A percentile compares a stretch with the other conserved stretches of the same genome.
Conservation (phyloP, 2,797 vertebrate genomes). For the Phyllotis vaccarum region DNA sequence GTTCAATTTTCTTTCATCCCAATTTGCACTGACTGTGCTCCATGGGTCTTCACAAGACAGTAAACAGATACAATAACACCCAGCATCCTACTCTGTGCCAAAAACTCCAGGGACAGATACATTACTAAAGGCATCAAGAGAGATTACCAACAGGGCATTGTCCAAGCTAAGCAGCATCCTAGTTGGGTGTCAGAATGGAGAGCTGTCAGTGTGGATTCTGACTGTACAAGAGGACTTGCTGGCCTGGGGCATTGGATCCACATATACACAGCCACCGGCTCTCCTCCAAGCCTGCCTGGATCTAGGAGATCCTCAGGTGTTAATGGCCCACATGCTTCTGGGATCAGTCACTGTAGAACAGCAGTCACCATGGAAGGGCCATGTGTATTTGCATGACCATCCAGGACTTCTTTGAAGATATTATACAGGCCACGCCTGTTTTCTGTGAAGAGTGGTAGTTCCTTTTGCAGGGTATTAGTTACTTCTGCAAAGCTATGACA, state of each 20-base stretch:
- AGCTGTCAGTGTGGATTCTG: neutral
- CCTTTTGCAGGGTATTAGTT: neutral
- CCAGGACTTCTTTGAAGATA: neutral
- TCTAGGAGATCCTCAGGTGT: neutral
- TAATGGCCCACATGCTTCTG: neutral
- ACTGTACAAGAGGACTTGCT: neutral
- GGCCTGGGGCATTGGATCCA: neutral
- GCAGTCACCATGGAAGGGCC: neutral
- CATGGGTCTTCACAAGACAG: constrained; percentile 2
- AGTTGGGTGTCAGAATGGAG: neutral
- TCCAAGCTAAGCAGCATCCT: neutral
- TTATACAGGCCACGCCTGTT: neutral
- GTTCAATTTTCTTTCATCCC: neutral
- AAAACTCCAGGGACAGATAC: neutral
- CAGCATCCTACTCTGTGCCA: neutral
- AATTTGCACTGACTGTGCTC: neutral
- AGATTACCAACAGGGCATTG: neutral
- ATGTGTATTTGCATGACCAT: neutral
- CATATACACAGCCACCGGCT: neutral
- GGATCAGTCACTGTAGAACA: neutral
- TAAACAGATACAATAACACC: neutral
- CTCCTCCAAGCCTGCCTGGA: neutral
- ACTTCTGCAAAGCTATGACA: neutral
- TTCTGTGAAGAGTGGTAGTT: neutral
- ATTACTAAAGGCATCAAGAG: neutral